Base-by-base conservation (phyloP, 2,888 invertebrate species). In the Macaria notata region DNA sequence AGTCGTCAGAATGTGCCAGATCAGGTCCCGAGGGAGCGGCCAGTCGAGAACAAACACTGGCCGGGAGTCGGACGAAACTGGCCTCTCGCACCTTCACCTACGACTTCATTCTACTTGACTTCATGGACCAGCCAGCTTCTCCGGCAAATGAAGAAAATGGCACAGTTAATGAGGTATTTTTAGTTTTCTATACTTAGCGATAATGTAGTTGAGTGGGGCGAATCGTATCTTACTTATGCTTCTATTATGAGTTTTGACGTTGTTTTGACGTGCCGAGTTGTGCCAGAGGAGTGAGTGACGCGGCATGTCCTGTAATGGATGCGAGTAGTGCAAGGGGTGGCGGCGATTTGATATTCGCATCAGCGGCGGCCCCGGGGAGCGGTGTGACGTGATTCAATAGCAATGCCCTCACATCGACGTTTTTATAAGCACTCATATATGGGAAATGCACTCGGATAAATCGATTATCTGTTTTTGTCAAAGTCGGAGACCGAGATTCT, bases 1-100 rank as follows among this genome's bases (percentile, higher is more conserved):
- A 90, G 90, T 90, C 89, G 89, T 90, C 89, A 91, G 90, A 90
- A 90, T 90, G 88, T 88, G 91, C 91, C 87, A 83, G 90, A 86
- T 90, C 83, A 85, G 89, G 81, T 79, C 91, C 88, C 91, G 75
- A 69, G 91, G 90, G 91, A 89, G 79, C 73, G 86, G 83, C 90
- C 88, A 86, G 84, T 76, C 75, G 76, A 83, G 81, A 77, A 81
- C 83, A 84, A 85, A 86, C 81, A 82, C 77, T 69, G 72, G 61
- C 69, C 70, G 65, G 69, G 76, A 73, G 83, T 79, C 80, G 77
- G 77, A 77, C 84, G 72, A 87, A 84, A 84, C 76, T 81, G 70
- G 79, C 76, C 77, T 84, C 78, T 63, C 65, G 65, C 70, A 61
- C 71, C 65, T 67, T 67, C 53, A 42, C 63, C 71, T 86, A 88